Evolutionary conservation across 2,797 vertebrate species (phyloP).

Genomic region (Lepidocolaptes lacrymiger): DNA sequence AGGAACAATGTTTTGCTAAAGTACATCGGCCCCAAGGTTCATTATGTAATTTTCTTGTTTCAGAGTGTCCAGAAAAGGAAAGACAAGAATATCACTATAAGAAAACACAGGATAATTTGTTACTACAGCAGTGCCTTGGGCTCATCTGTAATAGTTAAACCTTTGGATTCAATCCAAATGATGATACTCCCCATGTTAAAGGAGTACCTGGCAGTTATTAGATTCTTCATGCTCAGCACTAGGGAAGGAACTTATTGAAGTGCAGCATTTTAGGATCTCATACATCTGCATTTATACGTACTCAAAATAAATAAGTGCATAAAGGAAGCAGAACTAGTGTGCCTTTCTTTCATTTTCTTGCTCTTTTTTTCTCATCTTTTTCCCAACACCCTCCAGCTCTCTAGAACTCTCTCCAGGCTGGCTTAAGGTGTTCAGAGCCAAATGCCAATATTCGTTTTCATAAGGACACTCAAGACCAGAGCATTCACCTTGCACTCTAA

Average conservation of each 20-base stretch:
- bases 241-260: background rate
- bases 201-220: background rate
- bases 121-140: background rate
- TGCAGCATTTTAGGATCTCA: background rate
- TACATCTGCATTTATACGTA: background rate
- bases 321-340: background rate
- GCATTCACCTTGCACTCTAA: background rate
- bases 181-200: background rate
- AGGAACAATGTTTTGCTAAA: background rate
- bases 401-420: background rate
- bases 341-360: background rate
- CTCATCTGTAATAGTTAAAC: background rate
- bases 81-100: background rate
- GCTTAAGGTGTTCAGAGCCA: background rate
- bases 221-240: background rate
- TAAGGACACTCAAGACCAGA: background rate
- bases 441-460: background rate
- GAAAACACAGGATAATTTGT: background rate
- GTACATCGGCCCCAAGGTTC: background rate
- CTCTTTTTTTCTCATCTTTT: background rate
- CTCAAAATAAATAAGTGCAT: background rate
- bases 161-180: background rate
- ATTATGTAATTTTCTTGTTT: background rate
- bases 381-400: background rate
- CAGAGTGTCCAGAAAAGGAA: background rate